These are phyloP conservation scores for Orchesella flavescens DNA, from an alignment of 2,888 invertebrate species.

Conservation along the genomic window DNA sequence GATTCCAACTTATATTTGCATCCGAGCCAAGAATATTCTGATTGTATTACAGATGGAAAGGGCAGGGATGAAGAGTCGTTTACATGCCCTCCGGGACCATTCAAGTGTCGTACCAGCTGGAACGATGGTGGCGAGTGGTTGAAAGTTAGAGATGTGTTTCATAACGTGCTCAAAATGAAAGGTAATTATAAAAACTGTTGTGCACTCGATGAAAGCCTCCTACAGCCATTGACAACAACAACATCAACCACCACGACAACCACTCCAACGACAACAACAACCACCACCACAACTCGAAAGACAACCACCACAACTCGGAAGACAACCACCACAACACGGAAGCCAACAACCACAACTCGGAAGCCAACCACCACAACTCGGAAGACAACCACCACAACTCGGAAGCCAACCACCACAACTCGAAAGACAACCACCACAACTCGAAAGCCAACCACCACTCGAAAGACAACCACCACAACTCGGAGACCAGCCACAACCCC, in stretches of 20 bases:
- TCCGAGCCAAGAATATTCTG: not conserved
- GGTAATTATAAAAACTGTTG: not conserved
- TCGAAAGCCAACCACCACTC: no score
- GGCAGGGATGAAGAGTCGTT: not conserved
- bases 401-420: conserved; percentile 8
- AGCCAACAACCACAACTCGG: not conserved
- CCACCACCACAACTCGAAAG: not conserved
- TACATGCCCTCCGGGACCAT: conserved; percentile 3
- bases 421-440: not conserved
- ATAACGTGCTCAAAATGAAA: not conserved
- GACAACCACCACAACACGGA: not conserved
- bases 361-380: not conserved
- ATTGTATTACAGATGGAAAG: not conserved
- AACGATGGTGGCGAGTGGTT: not conserved
- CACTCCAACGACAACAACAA: not conserved
- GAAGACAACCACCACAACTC: not conserved
- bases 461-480: not conserved
- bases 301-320: not conserved
- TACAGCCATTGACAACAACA: not conserved
- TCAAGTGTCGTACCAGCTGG: not conserved
- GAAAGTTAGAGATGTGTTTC: not conserved
- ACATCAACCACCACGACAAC: not conserved
- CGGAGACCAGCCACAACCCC: not conserved
- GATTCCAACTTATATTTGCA: not conserved
- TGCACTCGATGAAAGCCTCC: not conserved